Conservation (phyloP, 2,113 vertebrate species). For the Ptilonorhynchus violaceus region DNA sequence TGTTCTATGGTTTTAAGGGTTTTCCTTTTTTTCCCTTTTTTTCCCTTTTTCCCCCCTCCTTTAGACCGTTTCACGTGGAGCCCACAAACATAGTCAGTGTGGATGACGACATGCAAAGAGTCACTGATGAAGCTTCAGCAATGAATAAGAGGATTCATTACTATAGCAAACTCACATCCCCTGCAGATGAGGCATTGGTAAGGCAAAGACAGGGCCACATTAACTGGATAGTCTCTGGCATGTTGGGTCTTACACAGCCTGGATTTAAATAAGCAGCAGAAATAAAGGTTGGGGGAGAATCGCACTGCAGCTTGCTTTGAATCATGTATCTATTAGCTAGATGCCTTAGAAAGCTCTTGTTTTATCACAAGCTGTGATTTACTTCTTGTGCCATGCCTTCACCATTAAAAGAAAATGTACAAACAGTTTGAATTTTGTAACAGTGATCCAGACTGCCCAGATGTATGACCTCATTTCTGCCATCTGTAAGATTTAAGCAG, state of each 20-base stretch:
- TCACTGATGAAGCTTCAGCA: conserved; percentile 87
- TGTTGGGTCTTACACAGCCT: neutral
- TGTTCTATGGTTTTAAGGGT: neutral
- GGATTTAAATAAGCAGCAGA: neutral
- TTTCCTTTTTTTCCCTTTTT: conserved; percentile 1
- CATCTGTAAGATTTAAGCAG: neutral
- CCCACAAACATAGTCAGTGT: conserved; percentile 84
- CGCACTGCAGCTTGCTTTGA: neutral
- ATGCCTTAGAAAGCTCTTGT: neutral
- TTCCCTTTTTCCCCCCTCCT: neutral
- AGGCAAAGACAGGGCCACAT: neutral
- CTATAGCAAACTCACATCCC: conserved; percentile 82
- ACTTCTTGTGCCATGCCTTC: neutral
- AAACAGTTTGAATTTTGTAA: neutral
- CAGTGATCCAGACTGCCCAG: neutral
- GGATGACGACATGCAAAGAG: conserved; percentile 77
- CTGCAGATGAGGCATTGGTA: conserved; percentile 88
- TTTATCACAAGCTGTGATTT: neutral
- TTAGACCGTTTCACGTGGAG: conserved; percentile 91
- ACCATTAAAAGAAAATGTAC: neutral
- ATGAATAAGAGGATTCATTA: conserved; percentile 94
- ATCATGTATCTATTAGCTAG: neutral
- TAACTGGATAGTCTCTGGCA: neutral
- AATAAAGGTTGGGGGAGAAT: neutral
- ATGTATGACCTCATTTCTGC: neutral